These are phyloP conservation scores for Aleiodes testaceus DNA, from an alignment of 2,888 invertebrate genomes.

Conservation along the genomic window DNA sequence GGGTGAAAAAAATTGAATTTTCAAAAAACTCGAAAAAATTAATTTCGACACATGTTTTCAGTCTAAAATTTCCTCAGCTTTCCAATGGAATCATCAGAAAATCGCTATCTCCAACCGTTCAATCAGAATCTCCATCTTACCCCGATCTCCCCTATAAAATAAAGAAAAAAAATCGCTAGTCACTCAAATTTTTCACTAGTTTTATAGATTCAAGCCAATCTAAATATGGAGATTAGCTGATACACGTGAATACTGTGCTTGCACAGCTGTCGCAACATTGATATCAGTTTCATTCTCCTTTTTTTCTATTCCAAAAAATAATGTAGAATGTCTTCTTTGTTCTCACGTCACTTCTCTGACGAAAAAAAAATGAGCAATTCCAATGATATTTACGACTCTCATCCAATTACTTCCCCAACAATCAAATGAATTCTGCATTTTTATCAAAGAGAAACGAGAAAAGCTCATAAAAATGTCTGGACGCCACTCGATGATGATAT, in stretches of 20 bases:
- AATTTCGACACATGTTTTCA: no score
- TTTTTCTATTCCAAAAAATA: slow-evolving; percentile 42
- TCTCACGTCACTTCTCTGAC: no score
- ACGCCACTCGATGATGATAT: slow-evolving; percentile 1
- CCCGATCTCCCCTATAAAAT: no score
- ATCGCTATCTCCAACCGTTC: no score
- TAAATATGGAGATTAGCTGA: slow-evolving; percentile 7
- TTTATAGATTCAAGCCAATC: slow-evolving; percentile 5
- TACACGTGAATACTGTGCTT: slow-evolving; percentile 46
- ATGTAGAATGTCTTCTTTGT: neutral
- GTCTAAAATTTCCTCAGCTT: no score
- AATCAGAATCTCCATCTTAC: no score
- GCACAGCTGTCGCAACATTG: slow-evolving; percentile 63
- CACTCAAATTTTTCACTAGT: neutral
- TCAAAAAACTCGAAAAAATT: no score
- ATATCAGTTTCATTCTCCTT: slow-evolving; percentile 50
- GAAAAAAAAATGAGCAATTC: no score
- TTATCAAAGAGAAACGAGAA: slow-evolving; percentile 14
- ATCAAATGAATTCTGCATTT: neutral
- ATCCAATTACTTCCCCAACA: neutral
- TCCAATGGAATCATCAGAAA: no score
- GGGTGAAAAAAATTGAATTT: no score
- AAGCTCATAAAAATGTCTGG: slow-evolving; percentile 32
- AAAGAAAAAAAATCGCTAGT: neutral
- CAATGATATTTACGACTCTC: neutral